Evolutionary conservation across 2,888 invertebrate genomes (phyloP), one percentile per base, ranked within the genome.

Genomic region (Agrenia bidenticulata): DNA sequence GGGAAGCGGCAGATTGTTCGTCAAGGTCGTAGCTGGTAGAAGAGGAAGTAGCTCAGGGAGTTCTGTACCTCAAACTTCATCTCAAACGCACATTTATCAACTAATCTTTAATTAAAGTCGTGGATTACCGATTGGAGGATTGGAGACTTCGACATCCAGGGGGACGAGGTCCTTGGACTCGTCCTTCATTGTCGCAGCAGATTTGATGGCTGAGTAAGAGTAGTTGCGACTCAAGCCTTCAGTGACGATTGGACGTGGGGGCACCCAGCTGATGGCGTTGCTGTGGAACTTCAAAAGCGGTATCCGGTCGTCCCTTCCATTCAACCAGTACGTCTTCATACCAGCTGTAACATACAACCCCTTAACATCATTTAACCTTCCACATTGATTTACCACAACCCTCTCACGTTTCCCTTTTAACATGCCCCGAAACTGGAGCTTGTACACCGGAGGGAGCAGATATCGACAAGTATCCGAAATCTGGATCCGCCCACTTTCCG

Each of bases 401-500:
- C 82, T 1, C 41, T 57, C 13, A 70, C 73, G n/a, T 11, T 69
- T 57, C 17, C 42, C 15, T 17, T 4, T 7, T 39, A 57, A 4
- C 5, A 49, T 55, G 17, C 70, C 70, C 4, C 70, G 54, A 21
- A 32, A 65, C 56, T 73, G 68, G 4, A 54, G 45, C 15, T 54
- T 13, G 53, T 93, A 95, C 0, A 84, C 84, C 0, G 86, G 82
- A 0, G 91, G 87, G 5, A 96, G 81, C 19, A 90, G 82, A 74
- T 89, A 87, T 77, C 85, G 87, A 0, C 95, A 95, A 0, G 90
- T 88, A 79, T 95, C 89, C 2, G 95, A 95, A 77, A 97, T 92
- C 79, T 97, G 95, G 67, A 97, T 90, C 80, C 91, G 90, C 92
- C 96, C 95, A 0, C 94, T 89, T 77, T 89, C 88, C 66, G 92